Evolutionary conservation across 2,888 invertebrate genomes (phyloP).

Genomic region (Rhingia rostrata): DNA sequence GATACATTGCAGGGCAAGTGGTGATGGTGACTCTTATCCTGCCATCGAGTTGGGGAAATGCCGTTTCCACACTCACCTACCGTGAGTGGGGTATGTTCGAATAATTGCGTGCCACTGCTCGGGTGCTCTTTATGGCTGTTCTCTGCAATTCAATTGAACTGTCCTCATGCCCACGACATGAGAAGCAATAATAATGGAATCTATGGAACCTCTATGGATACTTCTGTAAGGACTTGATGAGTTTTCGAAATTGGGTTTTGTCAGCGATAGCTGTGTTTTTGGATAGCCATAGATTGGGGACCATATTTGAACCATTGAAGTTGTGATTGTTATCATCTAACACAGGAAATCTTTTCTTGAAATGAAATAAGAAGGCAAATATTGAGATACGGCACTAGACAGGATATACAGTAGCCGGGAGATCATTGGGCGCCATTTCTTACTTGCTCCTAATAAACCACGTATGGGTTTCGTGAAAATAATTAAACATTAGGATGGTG

Average conservation of each 20-base stretch:
- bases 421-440: no score
- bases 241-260: constrained; percentile 9
- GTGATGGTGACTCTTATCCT: constrained; percentile 38
- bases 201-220: background rate
- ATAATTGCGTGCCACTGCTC: constrained; percentile 19
- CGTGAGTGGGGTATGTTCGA: constrained; percentile 17
- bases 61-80: constrained; percentile 17
- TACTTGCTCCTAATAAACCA: no score
- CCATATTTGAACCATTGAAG: background rate
- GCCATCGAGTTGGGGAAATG: constrained; percentile 41
- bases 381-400: no score
- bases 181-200: constrained; percentile 1
- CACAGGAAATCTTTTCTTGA: no score
- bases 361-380: no score
- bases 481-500: no score
- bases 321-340: no score
- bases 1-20: no score
- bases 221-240: background rate
- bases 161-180: background rate
- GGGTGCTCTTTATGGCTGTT: constrained; percentile 22
- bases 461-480: no score
- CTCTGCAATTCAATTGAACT: constrained; percentile 37
- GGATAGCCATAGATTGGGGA: background rate
- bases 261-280: background rate
- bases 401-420: no score